Conservation (phyloP, 2,888 invertebrate species). For the Ferdinandea cuprea region DNA sequence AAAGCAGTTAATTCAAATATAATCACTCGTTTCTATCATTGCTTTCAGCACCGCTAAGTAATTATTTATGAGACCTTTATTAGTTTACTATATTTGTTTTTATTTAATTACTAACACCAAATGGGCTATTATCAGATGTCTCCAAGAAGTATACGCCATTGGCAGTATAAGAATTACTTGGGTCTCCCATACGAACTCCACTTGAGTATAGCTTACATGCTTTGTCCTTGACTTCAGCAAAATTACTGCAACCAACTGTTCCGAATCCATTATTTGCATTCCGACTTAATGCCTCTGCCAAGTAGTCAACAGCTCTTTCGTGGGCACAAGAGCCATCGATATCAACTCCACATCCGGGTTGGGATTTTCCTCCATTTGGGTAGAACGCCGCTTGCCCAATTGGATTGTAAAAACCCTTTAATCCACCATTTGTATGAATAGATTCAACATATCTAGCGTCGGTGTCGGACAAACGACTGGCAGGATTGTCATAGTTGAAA, state of each 20-base stretch:
- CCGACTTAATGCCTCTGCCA: conserved; percentile 80
- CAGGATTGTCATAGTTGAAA: conserved; percentile 49
- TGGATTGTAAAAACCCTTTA: conserved; percentile 71
- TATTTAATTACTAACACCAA: conserved; percentile 8
- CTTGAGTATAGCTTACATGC: conserved; percentile 7
- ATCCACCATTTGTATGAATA: conserved; percentile 75
- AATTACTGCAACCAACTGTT: conserved; percentile 23
- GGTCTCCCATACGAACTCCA: conserved; percentile 25
- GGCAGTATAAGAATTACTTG: conserved; percentile 14
- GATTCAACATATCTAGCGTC: conserved; percentile 76
- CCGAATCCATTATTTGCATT: conserved; percentile 6
- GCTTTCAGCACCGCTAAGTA: too few relatives aligned
- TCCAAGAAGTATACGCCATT: conserved; percentile 33
- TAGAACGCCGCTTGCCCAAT: conserved; percentile 82
- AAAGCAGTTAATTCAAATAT: too few relatives aligned
- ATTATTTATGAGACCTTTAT: too few relatives aligned
- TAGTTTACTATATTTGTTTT: too few relatives aligned
- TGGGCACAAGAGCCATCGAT: conserved; percentile 80
- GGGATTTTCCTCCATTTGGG: conserved; percentile 84
- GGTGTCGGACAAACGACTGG: conserved; percentile 49
- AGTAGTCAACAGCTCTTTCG: conserved; percentile 79
- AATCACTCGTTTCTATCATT: too few relatives aligned
- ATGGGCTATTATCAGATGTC: conserved; percentile 18
- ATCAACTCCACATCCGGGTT: conserved; percentile 83
- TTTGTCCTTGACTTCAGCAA: conserved; percentile 16